A percentile compares a stretch with the other conserved stretches of the same genome.
phyloP scores from a whole-genome alignment of 2,113 vertebrate species.

The Mormyrus iriodes region DNA sequence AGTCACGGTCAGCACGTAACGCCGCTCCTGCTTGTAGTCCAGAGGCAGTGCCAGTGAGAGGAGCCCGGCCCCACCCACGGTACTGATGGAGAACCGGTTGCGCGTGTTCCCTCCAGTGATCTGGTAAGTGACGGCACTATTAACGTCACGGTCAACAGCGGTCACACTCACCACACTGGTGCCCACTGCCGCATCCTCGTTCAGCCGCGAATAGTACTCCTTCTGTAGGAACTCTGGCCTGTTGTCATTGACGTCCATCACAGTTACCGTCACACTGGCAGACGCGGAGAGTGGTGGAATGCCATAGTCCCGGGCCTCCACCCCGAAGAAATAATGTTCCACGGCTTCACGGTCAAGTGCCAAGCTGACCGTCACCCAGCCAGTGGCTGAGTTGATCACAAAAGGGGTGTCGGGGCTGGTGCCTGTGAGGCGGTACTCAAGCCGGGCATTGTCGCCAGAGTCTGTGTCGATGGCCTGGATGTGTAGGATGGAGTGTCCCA shows the following conservation, averaged over 20 bases:
- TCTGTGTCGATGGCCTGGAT: conserved; percentile 96
- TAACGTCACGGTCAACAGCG: conserved; percentile 87
- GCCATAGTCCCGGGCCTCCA: conserved; percentile 90
- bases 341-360: conserved; percentile 89
- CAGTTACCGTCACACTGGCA: conserved; percentile 88
- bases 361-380: conserved; percentile 89
- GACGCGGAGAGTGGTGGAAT: conserved; percentile 83
- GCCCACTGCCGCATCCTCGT: conserved; percentile 85
- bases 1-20: conserved; percentile 85
- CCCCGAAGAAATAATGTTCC: conserved; percentile 90
- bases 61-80: conserved; percentile 79
- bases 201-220: conserved; percentile 87
- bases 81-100: conserved; percentile 94
- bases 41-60: conserved; percentile 85
- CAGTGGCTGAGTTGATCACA: conserved; percentile 87
- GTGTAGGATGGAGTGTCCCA: conserved; percentile 92
- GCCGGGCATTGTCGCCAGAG: conserved; percentile 80
- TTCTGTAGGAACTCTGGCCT: conserved; percentile 88
- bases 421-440: conserved; percentile 86
- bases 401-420: conserved; percentile 80
- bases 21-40: conserved; percentile 96
- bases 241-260: conserved; percentile 97
- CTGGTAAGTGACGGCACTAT: conserved; percentile 94
- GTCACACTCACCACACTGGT: conserved; percentile 89
- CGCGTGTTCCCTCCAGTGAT: conserved; percentile 93